phyloP scores from a whole-genome alignment of 2,113 vertebrate species.

The Tylochromis polylepis region DNA sequence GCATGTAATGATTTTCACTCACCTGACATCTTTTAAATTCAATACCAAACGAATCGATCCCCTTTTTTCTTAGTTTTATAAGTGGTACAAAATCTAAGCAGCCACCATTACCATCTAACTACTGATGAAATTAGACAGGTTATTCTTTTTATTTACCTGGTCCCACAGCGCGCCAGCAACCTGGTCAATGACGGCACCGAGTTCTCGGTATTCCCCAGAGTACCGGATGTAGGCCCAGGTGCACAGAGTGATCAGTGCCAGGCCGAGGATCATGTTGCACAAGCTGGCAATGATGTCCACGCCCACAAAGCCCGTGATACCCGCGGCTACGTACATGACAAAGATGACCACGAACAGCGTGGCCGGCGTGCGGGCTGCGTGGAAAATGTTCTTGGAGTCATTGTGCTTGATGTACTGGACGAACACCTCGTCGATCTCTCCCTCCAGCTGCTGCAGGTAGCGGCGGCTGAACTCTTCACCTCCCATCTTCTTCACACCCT shows the following conservation, averaged over 20 bases:
- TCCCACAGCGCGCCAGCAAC: slow-evolving; percentile 98
- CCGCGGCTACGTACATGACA: slow-evolving; percentile 92
- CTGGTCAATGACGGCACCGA: slow-evolving; percentile 97
- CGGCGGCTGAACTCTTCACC: slow-evolving; percentile 97
- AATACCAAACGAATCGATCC: neutral
- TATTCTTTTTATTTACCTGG: slow-evolving; percentile 77
- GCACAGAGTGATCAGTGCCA: slow-evolving; percentile 96
- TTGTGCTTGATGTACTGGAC: slow-evolving; percentile 99
- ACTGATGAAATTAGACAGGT: neutral
- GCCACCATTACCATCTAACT: neutral
- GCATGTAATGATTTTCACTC: neutral
- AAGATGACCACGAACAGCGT: slow-evolving; percentile 99
- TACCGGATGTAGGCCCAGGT: slow-evolving; percentile 99
- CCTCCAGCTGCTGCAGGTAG: slow-evolving; percentile 94
- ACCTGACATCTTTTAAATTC: neutral
- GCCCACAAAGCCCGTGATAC: slow-evolving; percentile 93
- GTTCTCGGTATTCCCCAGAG: slow-evolving; percentile 95
- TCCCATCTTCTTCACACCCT: slow-evolving; percentile 97
- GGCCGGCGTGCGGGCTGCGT: slow-evolving; percentile 94
- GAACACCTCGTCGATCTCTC: slow-evolving; percentile 92
- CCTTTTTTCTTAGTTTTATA: neutral
- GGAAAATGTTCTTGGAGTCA: slow-evolving; percentile 99
- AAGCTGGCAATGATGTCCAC: slow-evolving; percentile 97
- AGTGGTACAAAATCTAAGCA: neutral
- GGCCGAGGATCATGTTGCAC: slow-evolving; percentile 97